Conservation (phyloP, 2,888 invertebrate species). For the Druceiella hillmani region DNA sequence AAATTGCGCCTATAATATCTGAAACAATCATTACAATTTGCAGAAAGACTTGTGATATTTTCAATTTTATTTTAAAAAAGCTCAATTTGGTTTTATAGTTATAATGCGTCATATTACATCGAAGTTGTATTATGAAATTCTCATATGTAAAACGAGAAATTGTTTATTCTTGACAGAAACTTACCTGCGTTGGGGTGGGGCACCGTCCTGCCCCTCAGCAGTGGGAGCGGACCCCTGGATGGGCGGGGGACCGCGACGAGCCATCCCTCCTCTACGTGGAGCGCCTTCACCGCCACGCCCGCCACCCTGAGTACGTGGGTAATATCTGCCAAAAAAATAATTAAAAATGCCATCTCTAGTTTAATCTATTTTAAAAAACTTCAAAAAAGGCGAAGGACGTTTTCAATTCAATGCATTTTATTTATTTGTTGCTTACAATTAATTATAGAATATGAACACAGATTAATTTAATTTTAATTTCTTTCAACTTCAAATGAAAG, state of each 20-base stretch:
- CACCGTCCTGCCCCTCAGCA: slow-evolving; percentile 38
- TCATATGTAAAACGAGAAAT: no score
- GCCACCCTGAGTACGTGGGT: slow-evolving; percentile 42
- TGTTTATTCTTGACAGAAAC: slow-evolving; percentile 17
- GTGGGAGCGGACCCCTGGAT: slow-evolving; percentile 44
- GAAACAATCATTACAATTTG: slow-evolving; percentile 26
- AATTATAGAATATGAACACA: no score
- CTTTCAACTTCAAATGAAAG: no score
- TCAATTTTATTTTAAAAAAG: no score
- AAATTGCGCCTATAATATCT: slow-evolving; percentile 73
- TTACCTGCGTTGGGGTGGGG: slow-evolving; percentile 46
- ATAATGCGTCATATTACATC: slow-evolving; percentile 22
- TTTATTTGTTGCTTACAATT: no score
- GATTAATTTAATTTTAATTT: no score
- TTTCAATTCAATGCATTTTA: neutral
- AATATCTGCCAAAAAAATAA: slow-evolving; percentile 43
- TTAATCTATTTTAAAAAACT: neutral
- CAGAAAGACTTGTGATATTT: neutral
- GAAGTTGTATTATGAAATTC: no score
- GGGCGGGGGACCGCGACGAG: slow-evolving; percentile 51
- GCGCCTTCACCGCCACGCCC: slow-evolving; percentile 47
- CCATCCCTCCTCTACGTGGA: slow-evolving; percentile 57
- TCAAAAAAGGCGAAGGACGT: neutral
- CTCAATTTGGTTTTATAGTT: neutral
- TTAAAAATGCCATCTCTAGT: neutral